These are phyloP conservation scores for Riparia riparia DNA, from an alignment of 2,113 vertebrate species.

Conservation along the genomic window DNA sequence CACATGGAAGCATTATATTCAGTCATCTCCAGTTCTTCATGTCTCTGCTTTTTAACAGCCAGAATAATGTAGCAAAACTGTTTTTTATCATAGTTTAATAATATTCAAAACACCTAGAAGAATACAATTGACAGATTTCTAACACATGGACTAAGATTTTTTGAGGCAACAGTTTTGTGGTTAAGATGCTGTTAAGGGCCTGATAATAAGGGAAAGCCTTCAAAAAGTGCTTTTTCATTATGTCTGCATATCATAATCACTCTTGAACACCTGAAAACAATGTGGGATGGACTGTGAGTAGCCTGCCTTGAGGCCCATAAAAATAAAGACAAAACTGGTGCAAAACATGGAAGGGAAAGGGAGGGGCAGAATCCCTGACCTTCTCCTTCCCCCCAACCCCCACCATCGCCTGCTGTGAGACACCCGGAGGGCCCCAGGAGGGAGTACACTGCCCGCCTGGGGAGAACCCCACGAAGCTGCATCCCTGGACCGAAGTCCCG, in stretches of 20 bases:
- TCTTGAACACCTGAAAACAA: not conserved
- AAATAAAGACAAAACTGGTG: accelerated
- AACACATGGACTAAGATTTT: not conserved
- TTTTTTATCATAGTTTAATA: not conserved
- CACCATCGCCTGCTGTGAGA: accelerated
- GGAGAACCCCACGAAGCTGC: accelerated
- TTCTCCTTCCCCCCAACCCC: accelerated
- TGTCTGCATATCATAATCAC: not conserved
- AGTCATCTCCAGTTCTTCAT: not conserved
- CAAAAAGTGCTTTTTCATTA: not conserved
- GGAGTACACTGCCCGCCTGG: accelerated
- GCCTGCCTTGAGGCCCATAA: accelerated
- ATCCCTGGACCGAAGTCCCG: accelerated
- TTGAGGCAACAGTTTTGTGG: not conserved
- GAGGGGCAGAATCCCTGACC: not conserved
- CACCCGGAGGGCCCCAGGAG: accelerated
- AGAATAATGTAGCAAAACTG: not conserved
- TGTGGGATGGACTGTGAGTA: accelerated
- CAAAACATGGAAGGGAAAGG: not conserved
- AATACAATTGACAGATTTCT: not conserved
- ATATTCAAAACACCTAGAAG: not conserved
- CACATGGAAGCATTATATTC: not conserved
- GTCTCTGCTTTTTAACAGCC: not conserved
- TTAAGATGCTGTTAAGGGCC: not conserved
- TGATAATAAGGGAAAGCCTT: not conserved